Evolutionary conservation across 2,888 invertebrate species (phyloP).

Genomic region (Lasioglossum morio): DNA sequence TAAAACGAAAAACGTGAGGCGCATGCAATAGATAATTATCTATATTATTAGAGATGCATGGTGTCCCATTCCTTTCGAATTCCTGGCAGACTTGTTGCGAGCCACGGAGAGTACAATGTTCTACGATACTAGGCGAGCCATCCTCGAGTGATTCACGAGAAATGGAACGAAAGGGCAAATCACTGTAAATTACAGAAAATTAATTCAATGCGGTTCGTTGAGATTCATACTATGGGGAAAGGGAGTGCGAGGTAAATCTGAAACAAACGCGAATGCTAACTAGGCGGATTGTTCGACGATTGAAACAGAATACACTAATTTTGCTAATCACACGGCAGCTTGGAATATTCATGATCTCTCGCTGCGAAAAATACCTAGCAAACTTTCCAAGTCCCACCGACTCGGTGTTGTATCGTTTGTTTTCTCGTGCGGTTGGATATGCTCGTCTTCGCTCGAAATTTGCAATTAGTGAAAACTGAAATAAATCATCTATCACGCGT

Average conservation of each 20-base stretch:
- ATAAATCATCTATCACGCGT: background rate
- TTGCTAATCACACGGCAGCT: constrained; percentile 15
- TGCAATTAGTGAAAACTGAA: background rate
- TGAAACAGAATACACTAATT: constrained; percentile 18
- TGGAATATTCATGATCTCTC: constrained; percentile 42
- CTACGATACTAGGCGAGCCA: too few species aligned
- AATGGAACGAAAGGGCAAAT: background rate
- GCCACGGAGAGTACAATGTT: too few species aligned
- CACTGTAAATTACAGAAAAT: constrained; percentile 20
- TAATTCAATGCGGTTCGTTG: too few species aligned
- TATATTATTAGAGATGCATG: too few species aligned
- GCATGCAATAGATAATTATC: too few species aligned
- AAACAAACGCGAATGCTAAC: background rate
- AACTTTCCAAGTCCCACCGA: constrained; percentile 52
- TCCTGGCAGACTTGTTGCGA: too few species aligned
- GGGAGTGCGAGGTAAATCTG: too few species aligned
- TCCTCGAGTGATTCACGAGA: background rate
- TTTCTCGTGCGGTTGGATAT: background rate
- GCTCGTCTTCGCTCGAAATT: background rate
- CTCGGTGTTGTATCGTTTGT: background rate
- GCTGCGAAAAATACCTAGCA: constrained; percentile 8
- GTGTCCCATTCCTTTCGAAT: too few species aligned
- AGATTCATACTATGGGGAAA: too few species aligned
- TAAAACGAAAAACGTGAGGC: too few species aligned
- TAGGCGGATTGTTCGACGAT: constrained; percentile 26